A percentile compares a stretch with the other conserved stretches of the same genome.
Conservation (phyloP, 2,113 vertebrate species). For the Megaleporinus macrocephalus region DNA sequence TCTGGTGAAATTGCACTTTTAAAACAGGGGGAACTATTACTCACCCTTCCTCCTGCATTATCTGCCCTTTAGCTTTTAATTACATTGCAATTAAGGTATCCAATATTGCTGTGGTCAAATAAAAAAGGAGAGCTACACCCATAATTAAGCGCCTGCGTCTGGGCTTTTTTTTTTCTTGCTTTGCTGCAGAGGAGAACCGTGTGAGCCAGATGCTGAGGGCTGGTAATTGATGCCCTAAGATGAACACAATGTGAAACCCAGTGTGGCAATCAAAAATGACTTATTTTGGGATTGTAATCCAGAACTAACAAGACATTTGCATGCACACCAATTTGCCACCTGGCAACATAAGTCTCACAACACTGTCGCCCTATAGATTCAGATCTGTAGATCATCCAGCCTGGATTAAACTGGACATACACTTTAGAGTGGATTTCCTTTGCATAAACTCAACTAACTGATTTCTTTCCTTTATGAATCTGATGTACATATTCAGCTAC, state of each 20-base stretch:
- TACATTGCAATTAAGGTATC: slow-evolving; percentile 59
- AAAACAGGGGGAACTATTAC: slow-evolving; percentile 31
- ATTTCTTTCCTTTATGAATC: background rate
- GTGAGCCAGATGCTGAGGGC: slow-evolving; percentile 62
- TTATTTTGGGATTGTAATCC: slow-evolving; percentile 28
- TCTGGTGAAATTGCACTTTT: slow-evolving; percentile 33
- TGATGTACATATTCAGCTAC: slow-evolving; percentile 5
- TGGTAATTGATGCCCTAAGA: slow-evolving; percentile 58
- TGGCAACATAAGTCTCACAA: background rate
- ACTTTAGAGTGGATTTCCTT: background rate
- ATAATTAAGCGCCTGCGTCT: slow-evolving; percentile 67
- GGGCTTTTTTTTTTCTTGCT: slow-evolving; percentile 11
- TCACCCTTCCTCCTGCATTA: slow-evolving; percentile 35
- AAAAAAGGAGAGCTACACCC: slow-evolving; percentile 66
- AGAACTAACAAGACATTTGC: background rate
- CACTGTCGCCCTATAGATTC: background rate
- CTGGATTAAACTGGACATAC: background rate
- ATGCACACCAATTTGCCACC: background rate
- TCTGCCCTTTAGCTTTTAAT: slow-evolving; percentile 62
- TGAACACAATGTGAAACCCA: slow-evolving; percentile 55
- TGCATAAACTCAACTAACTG: background rate
- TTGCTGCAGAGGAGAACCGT: background rate
- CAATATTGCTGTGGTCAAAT: slow-evolving; percentile 64
- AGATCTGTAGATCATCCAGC: background rate
- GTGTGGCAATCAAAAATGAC: slow-evolving; percentile 50